Percentiles rank a stretch among this genome's conserved stretches.
These are phyloP conservation scores for Electrona antarctica DNA, from an alignment of 2,113 vertebrate genomes.

Conservation along the genomic window DNA sequence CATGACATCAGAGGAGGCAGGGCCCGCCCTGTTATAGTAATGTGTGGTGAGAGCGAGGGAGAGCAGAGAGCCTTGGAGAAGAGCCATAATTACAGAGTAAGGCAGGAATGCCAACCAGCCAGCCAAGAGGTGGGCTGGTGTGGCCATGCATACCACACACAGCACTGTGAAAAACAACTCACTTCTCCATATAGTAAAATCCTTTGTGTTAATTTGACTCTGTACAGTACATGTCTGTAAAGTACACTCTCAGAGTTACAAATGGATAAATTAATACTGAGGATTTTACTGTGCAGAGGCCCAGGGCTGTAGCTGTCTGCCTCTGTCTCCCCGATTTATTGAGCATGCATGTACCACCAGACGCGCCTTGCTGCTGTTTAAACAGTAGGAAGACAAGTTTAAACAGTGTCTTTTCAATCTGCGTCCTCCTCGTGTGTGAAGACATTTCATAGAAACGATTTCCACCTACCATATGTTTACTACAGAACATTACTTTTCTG, in stretches of 20 bases:
- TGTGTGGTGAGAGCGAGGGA: not conserved
- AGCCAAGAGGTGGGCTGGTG: slow-evolving; percentile 70
- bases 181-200: slow-evolving; percentile 42
- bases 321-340: slow-evolving; percentile 16
- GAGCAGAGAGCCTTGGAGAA: slow-evolving; percentile 52
- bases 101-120: slow-evolving; percentile 75
- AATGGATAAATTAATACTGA: no score
- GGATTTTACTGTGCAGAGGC: slow-evolving; percentile 5
- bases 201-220: no score
- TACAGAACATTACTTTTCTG: no score
- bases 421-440: no score
- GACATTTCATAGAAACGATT: no score
- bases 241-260: no score
- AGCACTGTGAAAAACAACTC: slow-evolving; percentile 73
- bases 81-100: slow-evolving; percentile 72
- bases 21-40: slow-evolving; percentile 20
- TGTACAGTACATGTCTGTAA: no score
- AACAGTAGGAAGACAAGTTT: slow-evolving; percentile 47
- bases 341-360: slow-evolving; percentile 27
- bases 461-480: no score
- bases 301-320: slow-evolving; percentile 22
- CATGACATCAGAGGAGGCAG: slow-evolving; percentile 7
- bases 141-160: slow-evolving; percentile 72
- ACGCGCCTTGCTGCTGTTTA: slow-evolving; percentile 40
- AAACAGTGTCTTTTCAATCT: no score